Base-by-base conservation (phyloP, 2,797 vertebrate species). In the Smutsia gigantea region DNA sequence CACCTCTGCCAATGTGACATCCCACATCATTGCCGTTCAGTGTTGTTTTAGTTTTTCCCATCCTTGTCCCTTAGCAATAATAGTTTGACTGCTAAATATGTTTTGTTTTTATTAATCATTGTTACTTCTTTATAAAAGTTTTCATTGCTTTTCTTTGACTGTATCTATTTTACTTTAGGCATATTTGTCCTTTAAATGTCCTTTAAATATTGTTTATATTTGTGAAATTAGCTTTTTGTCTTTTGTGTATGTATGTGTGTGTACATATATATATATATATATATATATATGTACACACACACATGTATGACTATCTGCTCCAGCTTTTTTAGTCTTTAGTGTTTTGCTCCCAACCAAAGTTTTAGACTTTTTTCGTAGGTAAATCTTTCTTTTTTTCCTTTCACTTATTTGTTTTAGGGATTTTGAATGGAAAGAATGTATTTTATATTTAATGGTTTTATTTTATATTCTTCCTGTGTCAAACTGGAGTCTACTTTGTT, bases 401-500 rank as follows among this genome's bases (percentile, higher is more conserved):
- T 88, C 74, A 74, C 25, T 86, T 94, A 78, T 86, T 95, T 77
- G 4, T 15, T 42, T 79, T 63, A 25, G 29, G 8, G 1, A 9
- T 59, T 92, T 93, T 87, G 34, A 90, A 75, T 89, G 90, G 71
- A 94, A 64, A 27, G 39, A 0, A 42, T 90, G 71, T 89, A 69
- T 42, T 79, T 71, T 12, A 17, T 95, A 71, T 39, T 64, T 34
- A 69, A 8, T 85, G 2, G 15, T 55, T 88, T 68, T 85, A n/a
- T 57, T 88, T 68, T 85, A n/a, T 57, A 71, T 34, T 29, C 27
- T 84, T 87, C 34, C 93, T 82, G 75, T 61, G 18, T 49, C 17
- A 34, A 89, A 49, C 27, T 46, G 27, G 1, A 72, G 55, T 34
- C 82, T 87, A 82, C 13, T 94, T 93, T 66, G 29, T 91, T 82